Evolutionary conservation across 23 tunicate genomes (phyloP).

Genomic region (Trididemnum nubilum): DNA sequence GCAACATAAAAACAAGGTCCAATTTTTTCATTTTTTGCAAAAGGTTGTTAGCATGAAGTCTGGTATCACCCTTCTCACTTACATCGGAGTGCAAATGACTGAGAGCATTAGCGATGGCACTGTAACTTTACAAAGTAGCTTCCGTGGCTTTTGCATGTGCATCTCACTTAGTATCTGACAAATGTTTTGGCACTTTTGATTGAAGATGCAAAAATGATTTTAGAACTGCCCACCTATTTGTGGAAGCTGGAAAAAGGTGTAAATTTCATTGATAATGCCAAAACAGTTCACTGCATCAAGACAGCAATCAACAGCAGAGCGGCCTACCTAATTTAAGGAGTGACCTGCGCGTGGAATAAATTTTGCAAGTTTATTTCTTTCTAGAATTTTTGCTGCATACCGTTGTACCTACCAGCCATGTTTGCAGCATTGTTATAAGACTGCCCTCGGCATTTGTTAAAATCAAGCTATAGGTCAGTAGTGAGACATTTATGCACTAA

Average conservation of each 20-base stretch:
- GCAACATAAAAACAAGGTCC: slow-evolving; percentile 20
- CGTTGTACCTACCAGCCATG: slow-evolving; percentile 40
- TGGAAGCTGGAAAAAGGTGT: slow-evolving; percentile 21
- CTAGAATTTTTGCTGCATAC: slow-evolving; percentile 28
- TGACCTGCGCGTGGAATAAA: slow-evolving; percentile 25
- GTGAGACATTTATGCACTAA: slow-evolving; percentile 5
- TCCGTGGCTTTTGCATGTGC: slow-evolving; percentile 37
- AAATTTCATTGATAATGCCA: slow-evolving; percentile 35
- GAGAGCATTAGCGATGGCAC: slow-evolving; percentile 31
- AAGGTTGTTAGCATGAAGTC: slow-evolving; percentile 27
- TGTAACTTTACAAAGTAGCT: slow-evolving; percentile 19
- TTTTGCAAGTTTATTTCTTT: slow-evolving; percentile 6
- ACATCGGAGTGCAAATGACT: slow-evolving; percentile 23
- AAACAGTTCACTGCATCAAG: slow-evolving; percentile 30
- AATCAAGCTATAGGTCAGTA: slow-evolving; percentile 21
- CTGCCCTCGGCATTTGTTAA: slow-evolving; percentile 30
- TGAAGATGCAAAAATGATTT: slow-evolving; percentile 26
- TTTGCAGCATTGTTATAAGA: slow-evolving; percentile 30
- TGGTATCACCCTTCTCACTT: slow-evolving; percentile 37
- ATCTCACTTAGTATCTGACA: slow-evolving; percentile 21
- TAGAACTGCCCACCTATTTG: slow-evolving; percentile 34
- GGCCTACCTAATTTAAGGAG: slow-evolving; percentile 23
- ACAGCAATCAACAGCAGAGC: slow-evolving; percentile 20
- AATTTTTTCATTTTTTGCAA: slow-evolving; percentile 33
- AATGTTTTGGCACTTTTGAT: slow-evolving; percentile 21